These are phyloP conservation scores for Plutomurus gul DNA, from an alignment of 1,140 invertebrate species.

Conservation along the genomic window DNA sequence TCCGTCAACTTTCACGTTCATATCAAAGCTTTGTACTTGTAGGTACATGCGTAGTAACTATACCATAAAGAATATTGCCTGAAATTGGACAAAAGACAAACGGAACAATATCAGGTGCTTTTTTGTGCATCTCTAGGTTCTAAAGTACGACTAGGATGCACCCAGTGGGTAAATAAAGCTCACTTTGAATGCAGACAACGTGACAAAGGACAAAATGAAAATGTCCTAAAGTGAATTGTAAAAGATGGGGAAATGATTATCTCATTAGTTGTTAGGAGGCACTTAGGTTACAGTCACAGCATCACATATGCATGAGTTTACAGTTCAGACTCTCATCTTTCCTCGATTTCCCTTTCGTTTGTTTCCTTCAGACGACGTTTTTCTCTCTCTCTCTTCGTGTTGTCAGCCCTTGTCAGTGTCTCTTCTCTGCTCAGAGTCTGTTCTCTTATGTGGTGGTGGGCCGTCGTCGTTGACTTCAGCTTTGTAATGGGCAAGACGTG, in stretches of 20 bases:
- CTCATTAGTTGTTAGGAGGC: constrained; percentile 22
- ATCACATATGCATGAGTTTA: constrained; percentile 10
- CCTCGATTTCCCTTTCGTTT: neutral
- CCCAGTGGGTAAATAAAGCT: neutral
- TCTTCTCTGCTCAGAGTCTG: neutral
- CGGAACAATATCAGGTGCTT: too few species aligned
- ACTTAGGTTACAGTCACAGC: neutral
- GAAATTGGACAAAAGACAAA: too few species aligned
- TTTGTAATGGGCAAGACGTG: neutral
- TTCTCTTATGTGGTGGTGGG: neutral
- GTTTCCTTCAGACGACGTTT: neutral
- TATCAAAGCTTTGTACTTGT: too few species aligned
- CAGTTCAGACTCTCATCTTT: neutral
- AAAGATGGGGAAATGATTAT: constrained; percentile 17
- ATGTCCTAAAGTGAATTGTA: constrained; percentile 6
- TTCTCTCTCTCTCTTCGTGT: neutral
- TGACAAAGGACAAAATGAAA: constrained; percentile 9
- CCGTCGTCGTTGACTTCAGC: neutral
- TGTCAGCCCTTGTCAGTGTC: neutral
- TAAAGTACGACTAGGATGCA: neutral
- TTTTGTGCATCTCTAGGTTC: neutral
- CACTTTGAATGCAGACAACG: neutral
- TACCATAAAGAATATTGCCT: too few species aligned
- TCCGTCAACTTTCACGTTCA: too few species aligned
- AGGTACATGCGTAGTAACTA: too few species aligned